A percentile compares a stretch with the other conserved stretches of the same genome.
These are phyloP conservation scores for Platyscapa corneri DNA, from an alignment of 1,140 invertebrate species.

Conservation along the genomic window DNA sequence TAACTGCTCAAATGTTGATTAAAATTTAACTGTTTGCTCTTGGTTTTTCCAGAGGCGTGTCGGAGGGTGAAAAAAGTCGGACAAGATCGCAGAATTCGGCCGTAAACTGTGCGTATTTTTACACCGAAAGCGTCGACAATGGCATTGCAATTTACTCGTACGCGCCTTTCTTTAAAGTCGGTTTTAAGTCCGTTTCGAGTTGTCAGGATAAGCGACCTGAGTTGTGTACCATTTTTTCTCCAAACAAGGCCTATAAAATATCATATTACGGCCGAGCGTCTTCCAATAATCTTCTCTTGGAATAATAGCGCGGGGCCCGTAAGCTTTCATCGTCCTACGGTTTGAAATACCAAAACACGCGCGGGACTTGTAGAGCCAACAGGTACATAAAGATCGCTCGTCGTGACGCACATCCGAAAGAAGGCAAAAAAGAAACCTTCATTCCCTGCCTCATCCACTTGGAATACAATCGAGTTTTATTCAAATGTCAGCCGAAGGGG, in stretches of 20 bases:
- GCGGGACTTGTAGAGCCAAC: not conserved
- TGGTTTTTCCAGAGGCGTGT: no score
- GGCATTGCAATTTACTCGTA: not conserved
- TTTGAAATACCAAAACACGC: not conserved
- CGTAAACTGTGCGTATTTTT: not conserved
- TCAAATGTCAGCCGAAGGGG: not conserved
- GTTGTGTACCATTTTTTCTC: no score
- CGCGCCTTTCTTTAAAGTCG: not conserved
- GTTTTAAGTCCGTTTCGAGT: not conserved
- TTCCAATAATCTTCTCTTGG: not conserved
- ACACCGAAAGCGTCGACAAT: no score
- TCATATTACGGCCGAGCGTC: not conserved
- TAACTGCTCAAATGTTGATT: no score
- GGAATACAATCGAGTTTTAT: slow-evolving; percentile 40
- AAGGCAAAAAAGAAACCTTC: not conserved
- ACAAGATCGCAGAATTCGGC: no score
- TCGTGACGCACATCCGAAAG: slow-evolving; percentile 39
- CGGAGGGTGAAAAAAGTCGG: no score
- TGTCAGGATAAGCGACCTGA: not conserved
- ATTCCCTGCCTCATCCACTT: not conserved
- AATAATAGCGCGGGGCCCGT: not conserved
- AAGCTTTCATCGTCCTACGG: not conserved
- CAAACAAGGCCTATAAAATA: not conserved
- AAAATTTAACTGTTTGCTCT: no score
- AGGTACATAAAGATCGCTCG: slow-evolving; percentile 9